A percentile compares a stretch with the other conserved stretches of the same genome.
phyloP scores from a whole-genome alignment of 2,888 invertebrate genomes.

The Cheilosia pagana region DNA sequence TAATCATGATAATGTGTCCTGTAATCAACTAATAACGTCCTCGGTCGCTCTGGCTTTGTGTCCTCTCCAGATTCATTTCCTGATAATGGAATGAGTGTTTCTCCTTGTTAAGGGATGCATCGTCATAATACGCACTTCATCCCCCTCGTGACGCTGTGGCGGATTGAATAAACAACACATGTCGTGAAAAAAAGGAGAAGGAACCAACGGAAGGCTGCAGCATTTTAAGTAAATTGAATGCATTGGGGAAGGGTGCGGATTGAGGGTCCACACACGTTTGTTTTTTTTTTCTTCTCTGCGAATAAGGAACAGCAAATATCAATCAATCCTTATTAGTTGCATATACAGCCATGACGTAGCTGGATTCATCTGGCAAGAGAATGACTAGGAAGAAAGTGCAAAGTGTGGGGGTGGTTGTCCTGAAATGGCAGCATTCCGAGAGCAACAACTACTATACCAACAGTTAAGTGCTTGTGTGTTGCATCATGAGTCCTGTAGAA shows the following conservation, averaged over 20 bases:
- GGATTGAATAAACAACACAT: slow-evolving; percentile 77
- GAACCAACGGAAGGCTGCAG: slow-evolving; percentile 42
- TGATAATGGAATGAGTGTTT: slow-evolving; percentile 68
- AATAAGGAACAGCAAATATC: slow-evolving; percentile 31
- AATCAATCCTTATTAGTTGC: slow-evolving; percentile 75
- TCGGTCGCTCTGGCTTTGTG: slow-evolving; percentile 15
- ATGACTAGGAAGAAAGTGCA: slow-evolving; percentile 51
- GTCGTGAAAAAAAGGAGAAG: slow-evolving; percentile 68
- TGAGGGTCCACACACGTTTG: slow-evolving; percentile 6
- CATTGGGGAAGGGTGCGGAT: slow-evolving; percentile 2
- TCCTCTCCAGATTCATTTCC: slow-evolving; percentile 52
- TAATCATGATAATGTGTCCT: slow-evolving; percentile 84
- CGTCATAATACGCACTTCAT: slow-evolving; percentile 49
- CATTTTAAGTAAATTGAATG: slow-evolving; percentile 73
- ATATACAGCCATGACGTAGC: slow-evolving; percentile 54
- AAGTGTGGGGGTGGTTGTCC: slow-evolving; percentile 49
- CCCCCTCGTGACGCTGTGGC: slow-evolving; percentile 52
- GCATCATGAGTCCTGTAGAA: slow-evolving; percentile 17
- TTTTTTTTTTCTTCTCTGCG: slow-evolving; percentile 1
- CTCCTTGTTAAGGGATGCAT: slow-evolving; percentile 50
- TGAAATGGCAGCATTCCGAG: slow-evolving; percentile 13
- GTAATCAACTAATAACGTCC: slow-evolving; percentile 84
- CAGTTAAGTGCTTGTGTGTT: not conserved
- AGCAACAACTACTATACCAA: slow-evolving; percentile 55
- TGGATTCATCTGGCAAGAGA: slow-evolving; percentile 16